Conservation (phyloP, 1,140 invertebrate species). For the Arion vulgaris region DNA sequence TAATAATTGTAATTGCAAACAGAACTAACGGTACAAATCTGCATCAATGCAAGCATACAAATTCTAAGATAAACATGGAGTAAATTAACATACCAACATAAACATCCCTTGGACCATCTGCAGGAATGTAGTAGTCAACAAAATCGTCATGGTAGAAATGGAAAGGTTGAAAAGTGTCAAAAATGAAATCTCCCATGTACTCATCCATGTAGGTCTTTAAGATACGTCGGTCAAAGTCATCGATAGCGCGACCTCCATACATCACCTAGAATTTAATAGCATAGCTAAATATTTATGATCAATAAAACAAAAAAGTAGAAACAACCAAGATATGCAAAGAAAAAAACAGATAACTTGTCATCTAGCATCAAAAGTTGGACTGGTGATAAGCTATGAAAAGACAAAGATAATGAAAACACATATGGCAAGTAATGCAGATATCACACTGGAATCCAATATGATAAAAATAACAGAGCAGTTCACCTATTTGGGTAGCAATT, state of each 20-base stretch:
- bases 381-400: too few species aligned
- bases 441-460: too few species aligned
- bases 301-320: not conserved
- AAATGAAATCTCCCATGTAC: constrained; percentile 93
- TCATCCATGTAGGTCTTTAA: constrained; percentile 91
- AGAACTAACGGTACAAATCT: too few species aligned
- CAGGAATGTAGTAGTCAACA: constrained; percentile 86
- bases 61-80: not conserved
- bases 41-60: too few species aligned
- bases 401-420: too few species aligned
- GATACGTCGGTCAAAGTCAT: constrained; percentile 88
- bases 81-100: constrained; percentile 62
- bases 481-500: too few species aligned
- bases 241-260: constrained; percentile 93
- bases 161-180: constrained; percentile 90
- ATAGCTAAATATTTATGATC: not conserved
- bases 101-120: constrained; percentile 78
- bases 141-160: constrained; percentile 85
- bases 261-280: constrained; percentile 79
- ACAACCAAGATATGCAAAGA: not conserved
- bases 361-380: too few species aligned
- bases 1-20: too few species aligned
- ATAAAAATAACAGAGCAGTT: too few species aligned
- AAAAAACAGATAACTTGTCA: too few species aligned
- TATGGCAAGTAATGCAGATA: too few species aligned